Evolutionary conservation across 2,797 vertebrate species (phyloP).

Genomic region (Hybognathus amarus): DNA sequence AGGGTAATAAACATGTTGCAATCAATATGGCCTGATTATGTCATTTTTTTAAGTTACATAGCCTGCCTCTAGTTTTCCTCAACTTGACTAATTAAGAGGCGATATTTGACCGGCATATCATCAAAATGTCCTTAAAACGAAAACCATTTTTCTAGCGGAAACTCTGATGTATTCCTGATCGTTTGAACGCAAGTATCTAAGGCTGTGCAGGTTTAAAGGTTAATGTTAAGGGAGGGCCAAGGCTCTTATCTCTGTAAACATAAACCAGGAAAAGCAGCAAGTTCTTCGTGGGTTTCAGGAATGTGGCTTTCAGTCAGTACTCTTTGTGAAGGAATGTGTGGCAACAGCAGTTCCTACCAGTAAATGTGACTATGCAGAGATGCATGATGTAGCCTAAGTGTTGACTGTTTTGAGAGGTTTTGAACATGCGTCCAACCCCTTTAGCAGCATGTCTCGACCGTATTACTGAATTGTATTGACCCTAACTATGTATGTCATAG

Average conservation of each 20-base stretch:
- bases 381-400: neutral
- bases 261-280: constrained; percentile 38
- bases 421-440: neutral
- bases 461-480: neutral
- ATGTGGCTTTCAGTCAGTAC: constrained; percentile 50
- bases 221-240: constrained; percentile 39
- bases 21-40: too few relatives aligned
- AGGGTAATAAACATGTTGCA: too few relatives aligned
- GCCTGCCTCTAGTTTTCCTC: too few relatives aligned
- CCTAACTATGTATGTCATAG: constrained; percentile 45
- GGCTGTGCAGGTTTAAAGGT: constrained; percentile 36
- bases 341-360: constrained; percentile 31
- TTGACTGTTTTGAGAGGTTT: constrained; percentile 11
- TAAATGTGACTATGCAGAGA: constrained; percentile 3
- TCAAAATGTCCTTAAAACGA: too few relatives aligned
- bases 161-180: neutral
- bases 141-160: too few relatives aligned
- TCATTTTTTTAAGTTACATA: too few relatives aligned
- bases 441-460: neutral
- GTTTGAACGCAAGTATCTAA: neutral
- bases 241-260: constrained; percentile 50
- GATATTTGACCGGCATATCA: too few relatives aligned
- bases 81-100: too few relatives aligned
- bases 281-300: constrained; percentile 50
- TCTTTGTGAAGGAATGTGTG: constrained; percentile 48